Conservation (phyloP, 2,113 vertebrate species). For the Ageneiosus marmoratus region DNA sequence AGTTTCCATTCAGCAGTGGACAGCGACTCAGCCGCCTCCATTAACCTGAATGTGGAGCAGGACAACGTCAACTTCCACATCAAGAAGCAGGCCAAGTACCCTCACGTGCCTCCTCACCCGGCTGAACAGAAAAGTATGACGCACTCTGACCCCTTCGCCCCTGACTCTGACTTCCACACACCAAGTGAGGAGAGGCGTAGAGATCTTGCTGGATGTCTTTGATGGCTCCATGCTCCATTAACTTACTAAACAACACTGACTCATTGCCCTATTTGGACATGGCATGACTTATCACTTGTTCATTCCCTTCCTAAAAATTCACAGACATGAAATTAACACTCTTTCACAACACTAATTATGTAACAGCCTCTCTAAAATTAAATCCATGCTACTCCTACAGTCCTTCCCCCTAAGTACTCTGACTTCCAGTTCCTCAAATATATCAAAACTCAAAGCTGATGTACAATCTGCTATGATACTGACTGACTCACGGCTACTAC, state of each 20-base stretch:
- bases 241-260: conserved; percentile 29
- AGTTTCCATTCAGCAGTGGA: conserved; percentile 97
- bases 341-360: conserved; percentile 10
- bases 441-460: neutral
- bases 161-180: conserved; percentile 57
- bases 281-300: neutral
- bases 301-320: neutral
- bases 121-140: conserved; percentile 91
- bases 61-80: conserved; percentile 99
- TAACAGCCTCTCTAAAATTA: neutral
- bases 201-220: neutral
- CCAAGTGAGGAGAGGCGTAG: conserved; percentile 54
- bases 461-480: conserved; percentile 6
- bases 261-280: conserved; percentile 35
- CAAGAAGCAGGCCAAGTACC: conserved; percentile 98
- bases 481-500: neutral
- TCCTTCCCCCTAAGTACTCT: conserved; percentile 4
- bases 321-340: neutral
- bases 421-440: conserved; percentile 36
- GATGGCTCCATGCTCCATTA: neutral
- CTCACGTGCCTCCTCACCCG: conserved; percentile 88
- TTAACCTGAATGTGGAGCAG: conserved; percentile 98
- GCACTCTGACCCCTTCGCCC: conserved; percentile 54
- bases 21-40: conserved; percentile 96
- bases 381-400: neutral